Evolutionary conservation across 1,140 invertebrate genomes (phyloP), one percentile per base, ranked within the genome.

Genomic region (Argopecten irradians): DNA sequence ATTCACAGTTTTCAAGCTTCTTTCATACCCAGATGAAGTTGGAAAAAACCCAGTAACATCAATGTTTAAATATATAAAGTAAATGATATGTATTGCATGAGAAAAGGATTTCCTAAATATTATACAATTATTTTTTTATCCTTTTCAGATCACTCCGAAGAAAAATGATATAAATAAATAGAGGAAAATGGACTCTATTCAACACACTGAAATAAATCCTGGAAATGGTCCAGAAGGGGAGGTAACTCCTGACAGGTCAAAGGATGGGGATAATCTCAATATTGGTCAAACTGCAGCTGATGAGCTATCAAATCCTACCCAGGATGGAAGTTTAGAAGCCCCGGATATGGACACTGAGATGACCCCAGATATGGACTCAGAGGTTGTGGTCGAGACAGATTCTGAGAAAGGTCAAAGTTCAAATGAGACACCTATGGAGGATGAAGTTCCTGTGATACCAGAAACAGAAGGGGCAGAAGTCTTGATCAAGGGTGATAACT

Each of bases 291-390:
- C 22, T 71, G n/a, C 55, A 28, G 16, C 55, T 16, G 55, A n/a
- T 8, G 55, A 28, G 28, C 22, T 28, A n/a, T 71, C 22, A 28
- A n/a, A 71, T n/a, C 55, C n/a, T 5, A 0, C 28, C 8, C n/a
- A 28, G 5, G 19, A n/a, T 71, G 22, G 28, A n/a, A n/a, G 28
- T n/a, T 8, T 5, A n/a, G 55, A 28, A 11, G 19, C 55, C 55
- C 55, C 55, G 11, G 55, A 71, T 71, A 71, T 71, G 55, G 55
- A 71, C n/a, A 71, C n/a, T n/a, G n/a, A n/a, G n/a, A n/a, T n/a
- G n/a, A n/a, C 55, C 55, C 55, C 55, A 28, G 55, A 71, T 71
- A 71, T 71, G 55, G 55, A 71, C n/a, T 28, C 55, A 2, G 55
- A 71, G 55, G 55, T 71, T 1, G 55, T 28, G 16, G n/a, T 71